Evolutionary conservation across 2,888 invertebrate species (phyloP).

Genomic region (Hipparchia sbordonii): DNA sequence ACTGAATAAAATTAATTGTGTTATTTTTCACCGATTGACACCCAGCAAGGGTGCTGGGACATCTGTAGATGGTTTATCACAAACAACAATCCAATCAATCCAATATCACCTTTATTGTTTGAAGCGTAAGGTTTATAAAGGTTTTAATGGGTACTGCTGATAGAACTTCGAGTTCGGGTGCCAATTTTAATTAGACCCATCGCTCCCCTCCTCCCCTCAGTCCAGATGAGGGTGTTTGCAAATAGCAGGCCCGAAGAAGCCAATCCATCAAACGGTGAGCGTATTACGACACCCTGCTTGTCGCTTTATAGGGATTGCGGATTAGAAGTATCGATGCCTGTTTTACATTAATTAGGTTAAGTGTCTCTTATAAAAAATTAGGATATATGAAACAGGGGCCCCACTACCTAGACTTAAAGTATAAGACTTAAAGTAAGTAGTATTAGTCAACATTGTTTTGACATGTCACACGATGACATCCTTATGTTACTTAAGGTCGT

Average conservation of each 20-base stretch:
- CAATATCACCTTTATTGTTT: constrained; percentile 45
- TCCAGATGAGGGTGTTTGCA: constrained; percentile 80
- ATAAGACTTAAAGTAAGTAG: too few relatives aligned
- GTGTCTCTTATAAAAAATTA: background rate
- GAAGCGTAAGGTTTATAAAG: constrained; percentile 42
- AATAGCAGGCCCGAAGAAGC: constrained; percentile 81
- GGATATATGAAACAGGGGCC: too few relatives aligned
- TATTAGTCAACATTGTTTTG: too few relatives aligned
- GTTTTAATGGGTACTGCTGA: constrained; percentile 38
- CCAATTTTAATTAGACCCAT: constrained; percentile 78
- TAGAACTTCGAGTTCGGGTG: constrained; percentile 55
- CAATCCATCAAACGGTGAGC: constrained; percentile 82
- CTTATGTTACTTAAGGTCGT: too few relatives aligned
- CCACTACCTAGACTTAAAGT: too few relatives aligned
- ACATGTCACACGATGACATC: too few relatives aligned
- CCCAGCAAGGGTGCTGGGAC: background rate
- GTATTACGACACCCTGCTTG: constrained; percentile 79
- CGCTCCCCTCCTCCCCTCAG: constrained; percentile 45
- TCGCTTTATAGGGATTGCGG: constrained; percentile 60
- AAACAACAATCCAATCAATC: constrained; percentile 26
- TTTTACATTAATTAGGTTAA: constrained; percentile 42
- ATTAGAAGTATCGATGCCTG: constrained; percentile 32
- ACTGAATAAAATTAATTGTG: background rate
- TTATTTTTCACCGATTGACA: background rate
- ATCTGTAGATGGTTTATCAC: constrained; percentile 26